Evolutionary conservation across 1,140 invertebrate species (phyloP).

Genomic region (Bombus pyrosoma): DNA sequence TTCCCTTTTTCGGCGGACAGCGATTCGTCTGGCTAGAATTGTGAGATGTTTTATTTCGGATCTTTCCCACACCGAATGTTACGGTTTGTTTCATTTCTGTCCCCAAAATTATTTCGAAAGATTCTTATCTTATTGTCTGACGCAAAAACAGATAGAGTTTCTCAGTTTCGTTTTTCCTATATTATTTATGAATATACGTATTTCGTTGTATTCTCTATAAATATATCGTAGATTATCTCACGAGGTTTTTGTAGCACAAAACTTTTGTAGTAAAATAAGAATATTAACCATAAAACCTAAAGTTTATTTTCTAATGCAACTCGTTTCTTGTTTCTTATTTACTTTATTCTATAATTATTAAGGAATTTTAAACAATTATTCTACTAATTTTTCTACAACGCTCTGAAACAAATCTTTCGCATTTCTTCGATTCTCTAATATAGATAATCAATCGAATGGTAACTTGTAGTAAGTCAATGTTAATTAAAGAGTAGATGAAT

Average conservation of each 20-base stretch:
- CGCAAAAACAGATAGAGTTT: neutral
- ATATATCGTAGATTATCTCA: neutral
- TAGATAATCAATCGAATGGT: no score
- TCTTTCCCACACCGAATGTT: neutral
- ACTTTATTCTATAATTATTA: neutral
- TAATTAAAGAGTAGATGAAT: no score
- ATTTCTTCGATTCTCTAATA: neutral
- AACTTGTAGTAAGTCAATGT: no score
- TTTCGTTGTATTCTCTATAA: neutral
- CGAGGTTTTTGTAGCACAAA: neutral
- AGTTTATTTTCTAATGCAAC: neutral
- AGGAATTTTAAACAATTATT: neutral
- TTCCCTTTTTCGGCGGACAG: neutral
- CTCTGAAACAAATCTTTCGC: neutral
- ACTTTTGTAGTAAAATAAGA: fast-evolving
- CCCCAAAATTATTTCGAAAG: neutral
- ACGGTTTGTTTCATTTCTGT: neutral
- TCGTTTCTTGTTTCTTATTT: neutral
- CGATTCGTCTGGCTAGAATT: neutral
- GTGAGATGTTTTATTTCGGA: slow-evolving; percentile 7
- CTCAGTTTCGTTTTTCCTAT: neutral
- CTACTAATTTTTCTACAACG: neutral
- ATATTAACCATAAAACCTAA: neutral
- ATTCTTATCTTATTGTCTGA: neutral
- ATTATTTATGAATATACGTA: neutral